Percentiles rank a stretch among this genome's conserved stretches.
Evolutionary conservation across 2,797 vertebrate species (phyloP).

Genomic region (Coracias cyanogaster): DNA sequence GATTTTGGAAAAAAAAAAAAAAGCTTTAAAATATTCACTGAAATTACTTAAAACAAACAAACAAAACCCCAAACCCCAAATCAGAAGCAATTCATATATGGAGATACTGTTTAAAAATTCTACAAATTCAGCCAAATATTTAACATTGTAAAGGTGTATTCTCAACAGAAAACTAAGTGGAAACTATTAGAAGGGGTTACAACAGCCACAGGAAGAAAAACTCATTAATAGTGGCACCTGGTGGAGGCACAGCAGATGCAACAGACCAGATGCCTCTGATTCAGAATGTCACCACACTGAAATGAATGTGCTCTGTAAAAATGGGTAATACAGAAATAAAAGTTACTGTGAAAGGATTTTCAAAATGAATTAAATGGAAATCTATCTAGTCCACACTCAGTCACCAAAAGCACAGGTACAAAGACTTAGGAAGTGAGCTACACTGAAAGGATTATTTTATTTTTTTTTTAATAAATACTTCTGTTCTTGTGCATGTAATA

Average conservation of each 20-base stretch:
- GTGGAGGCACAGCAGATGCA: constrained; percentile 32
- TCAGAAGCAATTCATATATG: not conserved
- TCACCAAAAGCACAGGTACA: not conserved
- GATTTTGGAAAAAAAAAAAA: not conserved
- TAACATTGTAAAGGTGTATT: not conserved
- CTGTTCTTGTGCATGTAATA: not conserved
- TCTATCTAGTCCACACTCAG: not conserved
- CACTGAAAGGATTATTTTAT: not conserved
- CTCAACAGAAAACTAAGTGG: not conserved
- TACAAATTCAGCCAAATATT: not conserved
- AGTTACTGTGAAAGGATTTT: not conserved
- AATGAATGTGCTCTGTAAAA: constrained; percentile 5
- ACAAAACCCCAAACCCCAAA: not conserved
- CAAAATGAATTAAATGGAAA: not conserved
- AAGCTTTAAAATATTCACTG: not conserved
- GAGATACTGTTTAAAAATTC: not conserved
- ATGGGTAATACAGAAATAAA: not conserved
- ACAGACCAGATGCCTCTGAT: constrained; percentile 38
- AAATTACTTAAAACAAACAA: not conserved
- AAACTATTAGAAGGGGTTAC: constrained; percentile 7
- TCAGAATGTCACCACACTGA: not conserved
- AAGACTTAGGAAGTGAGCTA: not conserved
- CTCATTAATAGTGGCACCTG: not conserved
- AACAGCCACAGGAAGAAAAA: not conserved
- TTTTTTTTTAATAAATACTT: not conserved